These are phyloP conservation scores for Malurus splendens DNA, from an alignment of 2,797 vertebrate species.

Conservation along the genomic window DNA sequence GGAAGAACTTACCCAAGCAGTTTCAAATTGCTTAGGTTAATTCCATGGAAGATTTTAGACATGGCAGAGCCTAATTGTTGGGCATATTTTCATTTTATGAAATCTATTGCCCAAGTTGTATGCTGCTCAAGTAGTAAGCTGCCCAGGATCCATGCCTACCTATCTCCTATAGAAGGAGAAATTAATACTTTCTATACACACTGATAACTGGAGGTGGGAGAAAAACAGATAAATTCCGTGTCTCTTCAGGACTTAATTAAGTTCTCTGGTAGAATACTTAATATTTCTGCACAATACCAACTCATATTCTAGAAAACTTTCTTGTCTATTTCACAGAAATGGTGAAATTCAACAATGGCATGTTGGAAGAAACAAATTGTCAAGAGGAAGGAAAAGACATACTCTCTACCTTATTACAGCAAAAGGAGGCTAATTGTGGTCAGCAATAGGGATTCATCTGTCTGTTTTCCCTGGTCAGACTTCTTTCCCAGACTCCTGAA, in stretches of 20 bases:
- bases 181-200: neutral
- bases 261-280: neutral
- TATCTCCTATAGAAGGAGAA: neutral
- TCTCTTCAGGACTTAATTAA: neutral
- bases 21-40: neutral
- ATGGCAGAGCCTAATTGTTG: neutral
- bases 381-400: neutral
- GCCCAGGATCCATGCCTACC: neutral
- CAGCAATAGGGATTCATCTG: neutral
- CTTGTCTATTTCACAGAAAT: neutral
- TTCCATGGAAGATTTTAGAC: neutral
- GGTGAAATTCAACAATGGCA: neutral
- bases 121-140: neutral
- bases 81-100: neutral
- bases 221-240: neutral
- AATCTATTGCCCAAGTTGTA: neutral
- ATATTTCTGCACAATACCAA: neutral
- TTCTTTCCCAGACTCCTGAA: neutral
- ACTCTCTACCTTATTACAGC: fast-evolving
- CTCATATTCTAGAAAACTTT: neutral
- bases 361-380: neutral
- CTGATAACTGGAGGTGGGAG: neutral
- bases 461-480: neutral
- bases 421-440: neutral
- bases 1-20: neutral